phyloP scores from a whole-genome alignment of 92 coral and sea anemone species.

The Siderastrea siderea region DNA sequence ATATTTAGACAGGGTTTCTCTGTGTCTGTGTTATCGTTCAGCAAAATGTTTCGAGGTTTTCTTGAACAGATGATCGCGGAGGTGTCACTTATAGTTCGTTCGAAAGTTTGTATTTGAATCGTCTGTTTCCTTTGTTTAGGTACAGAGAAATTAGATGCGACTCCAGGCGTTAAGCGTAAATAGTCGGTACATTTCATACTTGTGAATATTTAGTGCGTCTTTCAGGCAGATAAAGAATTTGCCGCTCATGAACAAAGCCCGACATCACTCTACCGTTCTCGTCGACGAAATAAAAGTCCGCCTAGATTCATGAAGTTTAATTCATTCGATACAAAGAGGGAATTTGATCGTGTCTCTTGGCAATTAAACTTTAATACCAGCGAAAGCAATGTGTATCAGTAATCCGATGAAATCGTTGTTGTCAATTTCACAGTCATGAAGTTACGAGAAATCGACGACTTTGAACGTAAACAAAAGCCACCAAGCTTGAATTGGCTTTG shows the following conservation, averaged over 20 bases:
- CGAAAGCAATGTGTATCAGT: slow-evolving; percentile 25
- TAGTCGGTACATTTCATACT: slow-evolving; percentile 3
- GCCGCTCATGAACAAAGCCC: background rate
- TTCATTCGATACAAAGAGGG: slow-evolving; percentile 37
- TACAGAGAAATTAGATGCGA: slow-evolving; percentile 35
- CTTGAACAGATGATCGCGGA: slow-evolving; percentile 17
- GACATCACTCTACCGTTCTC: background rate
- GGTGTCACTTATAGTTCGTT: slow-evolving; percentile 10
- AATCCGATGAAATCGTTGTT: slow-evolving; percentile 28
- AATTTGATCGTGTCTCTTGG: slow-evolving; percentile 39
- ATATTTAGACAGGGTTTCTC: background rate
- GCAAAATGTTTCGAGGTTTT: background rate
- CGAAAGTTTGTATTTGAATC: slow-evolving; percentile 21
- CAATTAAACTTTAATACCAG: slow-evolving; percentile 49
- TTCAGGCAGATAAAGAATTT: background rate
- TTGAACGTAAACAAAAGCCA: slow-evolving; percentile 27
- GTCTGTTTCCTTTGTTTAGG: slow-evolving; percentile 29
- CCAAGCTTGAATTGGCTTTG: slow-evolving; percentile 10
- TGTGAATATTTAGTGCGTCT: slow-evolving; percentile 12
- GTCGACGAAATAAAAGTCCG: background rate
- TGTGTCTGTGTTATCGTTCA: background rate
- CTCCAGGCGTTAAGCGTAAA: slow-evolving; percentile 32
- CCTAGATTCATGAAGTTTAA: slow-evolving; percentile 10
- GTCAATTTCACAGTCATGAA: slow-evolving; percentile 33
- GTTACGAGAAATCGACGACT: slow-evolving; percentile 38